Evolutionary conservation across 2,888 invertebrate species (phyloP), one percentile per base, ranked within the genome.

Genomic region (Drosophila bunnanda): DNA sequence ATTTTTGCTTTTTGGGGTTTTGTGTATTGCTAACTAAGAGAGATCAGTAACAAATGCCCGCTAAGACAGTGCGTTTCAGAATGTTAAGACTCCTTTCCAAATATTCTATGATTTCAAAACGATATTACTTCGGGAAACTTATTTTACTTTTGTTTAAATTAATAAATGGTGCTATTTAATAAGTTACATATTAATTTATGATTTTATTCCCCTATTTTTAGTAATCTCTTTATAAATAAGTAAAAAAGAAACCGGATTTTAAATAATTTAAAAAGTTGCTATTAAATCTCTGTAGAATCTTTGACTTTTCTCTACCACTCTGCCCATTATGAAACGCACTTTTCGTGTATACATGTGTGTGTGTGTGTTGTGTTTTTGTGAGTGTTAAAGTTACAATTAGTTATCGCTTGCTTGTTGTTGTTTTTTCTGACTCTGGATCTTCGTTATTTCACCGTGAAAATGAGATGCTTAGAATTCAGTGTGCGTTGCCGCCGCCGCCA

Each of bases 391-490:
- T 84, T 61, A 73, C 77, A 70, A 32, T 67, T 81, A 60, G 68
- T 60, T 74, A 52, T 46, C 43, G 22, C 20, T 61, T 64, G 13
- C 28, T 56, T 28, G 48, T 56, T 56, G n/a, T 39, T 44, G 44
- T 17, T 48, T 59, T 57, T 36, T 43, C 52, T 46, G 20, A 34
- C 43, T 41, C 54, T 50, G 32, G n/a, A 44, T 59, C 58, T 46
- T 75, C 9, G 54, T 38, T 44, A 15, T 10, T 13, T 53, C 25
- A 41, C 32, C n/a, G 46, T 41, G 17, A 61, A 61, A 71, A 76
- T 82, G 71, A 54, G 53, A 38, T 58, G 66, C 54, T 83, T 85
- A 85, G 41, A 85, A 83, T 79, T 85, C 85, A 68, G 68, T 75
- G 57, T 83, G 85, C 77, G 91, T 50, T 34, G 50, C 17, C 52